These are phyloP conservation scores for Elanoides forficatus DNA, from an alignment of 2,113 vertebrate species.

Conservation along the genomic window DNA sequence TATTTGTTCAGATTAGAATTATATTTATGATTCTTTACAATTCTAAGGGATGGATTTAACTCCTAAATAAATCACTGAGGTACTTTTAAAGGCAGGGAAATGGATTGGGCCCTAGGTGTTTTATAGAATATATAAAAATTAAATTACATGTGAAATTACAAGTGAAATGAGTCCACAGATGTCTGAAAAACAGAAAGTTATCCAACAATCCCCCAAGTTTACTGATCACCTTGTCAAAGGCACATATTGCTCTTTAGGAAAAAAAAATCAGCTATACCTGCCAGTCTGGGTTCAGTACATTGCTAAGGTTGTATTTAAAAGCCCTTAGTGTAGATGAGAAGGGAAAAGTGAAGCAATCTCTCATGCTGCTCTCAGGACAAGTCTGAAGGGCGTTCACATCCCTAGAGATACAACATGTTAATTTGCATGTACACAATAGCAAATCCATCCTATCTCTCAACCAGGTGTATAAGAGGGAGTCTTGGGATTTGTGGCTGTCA, in stretches of 20 bases:
- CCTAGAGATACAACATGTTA: background rate
- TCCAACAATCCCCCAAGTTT: background rate
- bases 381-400: background rate
- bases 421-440: background rate
- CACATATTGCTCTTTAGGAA: background rate
- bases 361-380: background rate
- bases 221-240: background rate
- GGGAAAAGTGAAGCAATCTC: background rate
- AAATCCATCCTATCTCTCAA: background rate
- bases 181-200: background rate
- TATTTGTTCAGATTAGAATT: constrained; percentile 22
- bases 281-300: background rate
- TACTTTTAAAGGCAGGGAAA: background rate
- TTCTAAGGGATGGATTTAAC: background rate
- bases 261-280: background rate
- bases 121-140: background rate
- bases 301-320: background rate
- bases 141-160: background rate
- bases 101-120: background rate
- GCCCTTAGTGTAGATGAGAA: background rate
- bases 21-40: background rate
- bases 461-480: background rate
- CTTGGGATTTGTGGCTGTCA: background rate
- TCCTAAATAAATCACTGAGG: background rate
- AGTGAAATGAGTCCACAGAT: background rate